Evolutionary conservation across 2,888 invertebrate genomes (phyloP).

Genomic region (Ectobius pallidus): DNA sequence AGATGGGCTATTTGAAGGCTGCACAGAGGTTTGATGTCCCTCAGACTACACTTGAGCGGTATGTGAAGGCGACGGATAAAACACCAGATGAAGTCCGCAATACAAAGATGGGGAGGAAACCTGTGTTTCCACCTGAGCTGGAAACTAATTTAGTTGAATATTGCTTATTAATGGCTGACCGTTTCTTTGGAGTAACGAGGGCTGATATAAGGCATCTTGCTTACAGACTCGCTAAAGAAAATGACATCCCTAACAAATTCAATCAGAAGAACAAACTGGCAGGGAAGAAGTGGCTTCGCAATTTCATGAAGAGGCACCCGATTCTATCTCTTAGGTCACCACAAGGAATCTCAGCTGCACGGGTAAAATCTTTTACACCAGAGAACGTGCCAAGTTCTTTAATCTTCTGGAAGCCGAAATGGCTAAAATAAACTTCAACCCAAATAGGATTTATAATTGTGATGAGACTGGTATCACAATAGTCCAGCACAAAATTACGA

Average conservation of each 20-base stretch:
- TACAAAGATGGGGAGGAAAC: not conserved
- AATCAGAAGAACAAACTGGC: not conserved
- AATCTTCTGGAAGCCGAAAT: not conserved
- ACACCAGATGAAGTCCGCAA: not conserved
- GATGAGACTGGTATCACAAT: constrained; percentile 28
- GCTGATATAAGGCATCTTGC: not conserved
- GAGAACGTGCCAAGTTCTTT: not conserved
- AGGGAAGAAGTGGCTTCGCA: constrained; percentile 40
- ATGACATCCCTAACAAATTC: not conserved
- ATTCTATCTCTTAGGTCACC: constrained; percentile 39
- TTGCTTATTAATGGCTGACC: not conserved
- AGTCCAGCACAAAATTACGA: not conserved
- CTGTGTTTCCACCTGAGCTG: not conserved
- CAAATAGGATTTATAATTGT: constrained; percentile 21
- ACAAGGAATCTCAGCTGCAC: constrained; percentile 36
- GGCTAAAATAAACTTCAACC: not conserved
- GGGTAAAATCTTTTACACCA: constrained; percentile 18
- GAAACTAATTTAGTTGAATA: not conserved
- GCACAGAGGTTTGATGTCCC: not conserved
- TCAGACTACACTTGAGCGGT: not conserved
- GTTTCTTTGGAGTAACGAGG: not conserved
- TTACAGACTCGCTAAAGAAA: not conserved
- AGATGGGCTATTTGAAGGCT: constrained; percentile 11
- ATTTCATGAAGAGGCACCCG: constrained; percentile 41
- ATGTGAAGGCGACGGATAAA: not conserved